Conservation (phyloP, 1,140 invertebrate genomes). For the Euwallacea fornicatus region DNA sequence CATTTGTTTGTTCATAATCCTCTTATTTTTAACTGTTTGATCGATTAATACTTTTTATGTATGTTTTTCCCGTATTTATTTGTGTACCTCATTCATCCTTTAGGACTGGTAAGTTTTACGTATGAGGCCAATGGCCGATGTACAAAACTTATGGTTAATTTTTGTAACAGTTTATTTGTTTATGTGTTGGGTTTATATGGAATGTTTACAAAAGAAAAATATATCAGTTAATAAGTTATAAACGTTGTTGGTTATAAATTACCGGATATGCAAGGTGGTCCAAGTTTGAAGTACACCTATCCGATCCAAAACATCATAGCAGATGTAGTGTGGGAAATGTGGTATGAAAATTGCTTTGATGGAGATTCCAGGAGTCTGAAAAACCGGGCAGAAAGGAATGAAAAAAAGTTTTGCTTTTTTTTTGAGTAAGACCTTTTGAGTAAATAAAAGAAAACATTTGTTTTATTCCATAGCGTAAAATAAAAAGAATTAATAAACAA, state of each 20-base stretch:
- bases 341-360: too few species aligned
- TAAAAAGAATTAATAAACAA: too few species aligned
- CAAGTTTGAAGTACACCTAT: too few species aligned
- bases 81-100: conserved; percentile 53
- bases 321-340: too few species aligned
- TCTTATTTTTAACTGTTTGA: conserved; percentile 29
- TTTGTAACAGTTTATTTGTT: conserved; percentile 51
- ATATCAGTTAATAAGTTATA: conserved; percentile 37
- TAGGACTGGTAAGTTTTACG: background rate
- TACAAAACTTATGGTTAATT: conserved; percentile 45
- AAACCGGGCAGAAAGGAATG: too few species aligned
- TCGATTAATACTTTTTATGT: conserved; percentile 36
- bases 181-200: conserved; percentile 55
- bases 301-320: too few species aligned
- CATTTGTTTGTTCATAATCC: conserved; percentile 22
- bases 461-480: too few species aligned
- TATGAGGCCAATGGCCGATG: conserved; percentile 32
- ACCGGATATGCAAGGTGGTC: too few species aligned
- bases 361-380: too few species aligned
- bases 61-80: conserved; percentile 47
- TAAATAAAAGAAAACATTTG: too few species aligned
- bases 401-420: too few species aligned
- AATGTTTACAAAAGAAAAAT: conserved; percentile 51
- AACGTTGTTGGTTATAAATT: background rate
- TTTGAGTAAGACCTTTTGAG: too few species aligned